Conservation (phyloP, 1,140 invertebrate species). For the Scylla paramamosain region DNA sequence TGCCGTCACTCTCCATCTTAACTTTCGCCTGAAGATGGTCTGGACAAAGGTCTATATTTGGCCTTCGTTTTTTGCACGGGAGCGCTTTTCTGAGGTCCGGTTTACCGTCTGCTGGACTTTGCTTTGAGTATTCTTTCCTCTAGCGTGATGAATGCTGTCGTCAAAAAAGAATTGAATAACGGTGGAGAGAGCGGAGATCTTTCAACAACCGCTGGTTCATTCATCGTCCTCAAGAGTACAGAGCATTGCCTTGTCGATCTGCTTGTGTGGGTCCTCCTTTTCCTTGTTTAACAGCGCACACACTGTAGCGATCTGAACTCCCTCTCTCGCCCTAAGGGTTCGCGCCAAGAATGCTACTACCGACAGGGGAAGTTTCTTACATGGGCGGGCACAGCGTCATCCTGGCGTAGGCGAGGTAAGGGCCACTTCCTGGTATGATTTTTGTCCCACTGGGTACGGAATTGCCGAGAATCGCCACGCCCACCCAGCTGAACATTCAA, state of each 20-base stretch:
- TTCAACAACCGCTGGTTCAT: background rate
- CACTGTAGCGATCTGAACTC: too few species aligned
- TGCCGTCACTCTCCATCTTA: background rate
- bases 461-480: background rate
- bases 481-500: background rate
- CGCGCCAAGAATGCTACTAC: background rate
- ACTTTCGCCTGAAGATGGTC: conserved; percentile 20
- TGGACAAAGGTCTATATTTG: conserved; percentile 15
- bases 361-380: background rate
- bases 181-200: background rate
- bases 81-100: background rate
- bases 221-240: background rate
- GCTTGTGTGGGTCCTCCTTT: background rate
- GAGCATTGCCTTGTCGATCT: background rate
- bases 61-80: background rate
- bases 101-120: background rate
- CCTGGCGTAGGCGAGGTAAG: background rate
- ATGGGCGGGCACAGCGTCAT: background rate
- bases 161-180: background rate
- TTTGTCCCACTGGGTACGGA: background rate
- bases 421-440: background rate
- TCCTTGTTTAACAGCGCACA: background rate
- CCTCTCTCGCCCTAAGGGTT: background rate
- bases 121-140: background rate
- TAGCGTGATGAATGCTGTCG: background rate